phyloP scores from a whole-genome alignment of 2,113 vertebrate species.

The Periophthalmus modestus region DNA sequence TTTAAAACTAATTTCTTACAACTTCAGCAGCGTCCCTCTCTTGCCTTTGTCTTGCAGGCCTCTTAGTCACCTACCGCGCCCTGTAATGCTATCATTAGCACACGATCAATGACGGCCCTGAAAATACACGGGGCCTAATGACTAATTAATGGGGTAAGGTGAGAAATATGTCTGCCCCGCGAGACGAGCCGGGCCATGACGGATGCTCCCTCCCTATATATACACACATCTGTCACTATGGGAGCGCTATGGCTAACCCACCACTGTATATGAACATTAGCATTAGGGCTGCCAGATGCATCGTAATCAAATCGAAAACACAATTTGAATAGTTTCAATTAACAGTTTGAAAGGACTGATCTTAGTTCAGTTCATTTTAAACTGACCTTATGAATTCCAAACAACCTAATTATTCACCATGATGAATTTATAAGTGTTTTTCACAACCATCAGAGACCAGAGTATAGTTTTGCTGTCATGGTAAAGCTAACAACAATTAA shows the following conservation, averaged over 20 bases:
- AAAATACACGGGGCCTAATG: constrained; percentile 59
- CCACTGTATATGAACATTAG: no score
- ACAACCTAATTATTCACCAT: no score
- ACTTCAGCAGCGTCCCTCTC: constrained; percentile 3
- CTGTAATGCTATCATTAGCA: constrained; percentile 57
- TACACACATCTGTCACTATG: constrained; percentile 20
- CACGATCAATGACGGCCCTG: constrained; percentile 52
- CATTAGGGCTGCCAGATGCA: no score
- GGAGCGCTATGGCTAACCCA: not conserved
- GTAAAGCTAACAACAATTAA: no score
- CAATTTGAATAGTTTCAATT: no score
- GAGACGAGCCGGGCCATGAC: constrained; percentile 35
- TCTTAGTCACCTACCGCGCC: constrained; percentile 8
- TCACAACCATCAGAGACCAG: no score
- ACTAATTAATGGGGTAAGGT: constrained; percentile 69
- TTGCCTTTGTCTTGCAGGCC: constrained; percentile 19
- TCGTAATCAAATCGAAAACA: no score
- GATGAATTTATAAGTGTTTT: no score
- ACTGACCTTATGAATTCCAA: no score
- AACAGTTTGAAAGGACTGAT: no score
- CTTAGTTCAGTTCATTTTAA: no score
- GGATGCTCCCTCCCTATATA: constrained; percentile 31
- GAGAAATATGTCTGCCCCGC: constrained; percentile 60
- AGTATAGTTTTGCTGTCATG: no score
- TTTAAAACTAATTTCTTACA: not conserved